Percentiles rank a stretch among this genome's conserved stretches.
Conservation (phyloP, 2,113 vertebrate species). For the Pholis gunnellus region DNA sequence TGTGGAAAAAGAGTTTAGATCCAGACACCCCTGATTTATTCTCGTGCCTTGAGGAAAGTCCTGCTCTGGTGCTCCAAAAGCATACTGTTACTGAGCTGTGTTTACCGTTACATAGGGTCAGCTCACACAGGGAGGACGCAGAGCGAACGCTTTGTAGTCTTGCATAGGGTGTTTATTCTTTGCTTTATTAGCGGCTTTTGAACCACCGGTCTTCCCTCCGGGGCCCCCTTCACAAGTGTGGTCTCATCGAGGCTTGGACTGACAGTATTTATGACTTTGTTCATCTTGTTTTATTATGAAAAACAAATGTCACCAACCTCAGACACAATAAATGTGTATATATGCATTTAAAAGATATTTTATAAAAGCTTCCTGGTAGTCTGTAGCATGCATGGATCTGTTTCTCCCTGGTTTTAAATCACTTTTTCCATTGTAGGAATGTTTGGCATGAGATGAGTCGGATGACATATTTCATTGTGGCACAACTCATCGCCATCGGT, state of each 20-base stretch:
- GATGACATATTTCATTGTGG: not conserved
- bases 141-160: conserved; percentile 50
- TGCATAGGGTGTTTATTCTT: conserved; percentile 49
- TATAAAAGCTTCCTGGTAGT: not conserved
- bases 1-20: not conserved
- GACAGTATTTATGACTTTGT: not conserved
- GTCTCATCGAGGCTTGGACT: conserved; percentile 8
- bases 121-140: conserved; percentile 39
- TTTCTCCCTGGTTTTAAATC: not conserved
- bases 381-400: not conserved
- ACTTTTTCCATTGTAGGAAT: not conserved
- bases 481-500: not conserved
- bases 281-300: not conserved
- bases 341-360: not conserved
- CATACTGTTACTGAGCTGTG: conserved; percentile 20
- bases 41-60: conserved; percentile 12
- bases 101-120: conserved; percentile 36
- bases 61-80: conserved; percentile 9
- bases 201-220: conserved; percentile 4
- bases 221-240: conserved; percentile 17
- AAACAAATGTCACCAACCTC: not conserved
- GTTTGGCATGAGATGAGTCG: not conserved
- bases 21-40: not conserved
- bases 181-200: conserved; percentile 31
- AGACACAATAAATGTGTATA: not conserved